Conservation (phyloP, 2,113 vertebrate genomes). For the Bambusicola thoracicus region DNA sequence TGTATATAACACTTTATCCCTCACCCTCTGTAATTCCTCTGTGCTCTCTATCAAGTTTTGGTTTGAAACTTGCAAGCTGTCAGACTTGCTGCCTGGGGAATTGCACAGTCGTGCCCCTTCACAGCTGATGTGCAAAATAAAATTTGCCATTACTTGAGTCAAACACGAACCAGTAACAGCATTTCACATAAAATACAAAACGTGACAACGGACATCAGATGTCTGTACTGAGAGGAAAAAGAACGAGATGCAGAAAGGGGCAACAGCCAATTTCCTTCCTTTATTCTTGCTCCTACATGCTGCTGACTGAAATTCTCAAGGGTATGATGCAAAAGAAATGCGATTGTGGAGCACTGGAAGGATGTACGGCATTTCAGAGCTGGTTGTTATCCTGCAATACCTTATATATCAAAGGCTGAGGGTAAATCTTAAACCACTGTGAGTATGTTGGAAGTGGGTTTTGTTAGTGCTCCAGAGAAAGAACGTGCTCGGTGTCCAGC, state of each 20-base stretch:
- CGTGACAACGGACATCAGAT: slow-evolving; percentile 47
- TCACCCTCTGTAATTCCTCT: slow-evolving; percentile 36
- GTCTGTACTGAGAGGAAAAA: not conserved
- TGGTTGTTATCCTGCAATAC: fast-evolving
- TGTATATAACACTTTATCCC: slow-evolving; percentile 34
- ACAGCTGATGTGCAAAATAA: slow-evolving; percentile 59
- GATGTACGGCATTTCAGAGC: fast-evolving
- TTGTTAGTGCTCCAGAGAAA: not conserved
- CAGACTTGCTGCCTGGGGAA: slow-evolving; percentile 52
- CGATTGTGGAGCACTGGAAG: not conserved
- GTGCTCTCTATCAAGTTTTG: slow-evolving; percentile 19
- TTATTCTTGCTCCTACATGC: not conserved
- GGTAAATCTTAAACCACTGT: not conserved
- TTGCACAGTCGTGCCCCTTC: slow-evolving; percentile 47
- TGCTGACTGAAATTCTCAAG: not conserved
- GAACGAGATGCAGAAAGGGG: slow-evolving; percentile 4
- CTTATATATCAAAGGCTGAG: not conserved
- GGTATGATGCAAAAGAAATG: fast-evolving
- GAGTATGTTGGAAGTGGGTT: fast-evolving
- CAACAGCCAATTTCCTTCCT: not conserved
- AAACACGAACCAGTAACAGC: slow-evolving; percentile 51
- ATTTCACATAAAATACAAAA: slow-evolving; percentile 28
- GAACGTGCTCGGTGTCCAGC: not conserved
- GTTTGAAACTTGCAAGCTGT: slow-evolving; percentile 45
- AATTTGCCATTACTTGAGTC: slow-evolving; percentile 47